Conservation (phyloP, 2,797 vertebrate genomes). For the Clarias pachynema region DNA sequence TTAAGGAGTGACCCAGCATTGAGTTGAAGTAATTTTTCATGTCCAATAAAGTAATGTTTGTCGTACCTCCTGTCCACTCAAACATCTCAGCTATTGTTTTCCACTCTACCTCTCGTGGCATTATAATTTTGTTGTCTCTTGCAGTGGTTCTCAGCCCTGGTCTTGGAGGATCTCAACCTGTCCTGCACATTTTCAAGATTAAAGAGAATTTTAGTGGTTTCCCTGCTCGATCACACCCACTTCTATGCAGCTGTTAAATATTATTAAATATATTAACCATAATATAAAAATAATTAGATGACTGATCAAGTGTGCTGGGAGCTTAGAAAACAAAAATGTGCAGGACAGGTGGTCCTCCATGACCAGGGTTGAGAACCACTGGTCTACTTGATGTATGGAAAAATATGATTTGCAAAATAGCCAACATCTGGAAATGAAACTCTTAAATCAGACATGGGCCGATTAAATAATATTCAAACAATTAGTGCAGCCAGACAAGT, state of each 20-base stretch:
- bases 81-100: constrained; percentile 44
- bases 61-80: constrained; percentile 65
- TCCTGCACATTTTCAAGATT: no score
- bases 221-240: no score
- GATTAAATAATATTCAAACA: not conserved
- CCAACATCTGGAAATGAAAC: not conserved
- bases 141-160: no score
- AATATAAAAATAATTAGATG: no score
- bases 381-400: not conserved
- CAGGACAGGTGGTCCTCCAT: no score
- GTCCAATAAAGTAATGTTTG: constrained; percentile 80
- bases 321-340: no score
- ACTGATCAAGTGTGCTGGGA: no score
- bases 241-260: no score
- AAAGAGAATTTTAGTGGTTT: no score
- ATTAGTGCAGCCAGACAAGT: not conserved
- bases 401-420: not conserved
- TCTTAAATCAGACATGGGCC: not conserved
- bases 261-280: no score
- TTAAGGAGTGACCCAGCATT: constrained; percentile 72
- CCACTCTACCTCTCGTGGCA: not conserved
- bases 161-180: no score
- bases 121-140: not conserved
- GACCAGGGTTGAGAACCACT: no score
- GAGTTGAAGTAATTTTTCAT: constrained; percentile 80